These are phyloP conservation scores for Acipenser ruthenus DNA, from an alignment of 2,797 vertebrate genomes.

Conservation along the genomic window DNA sequence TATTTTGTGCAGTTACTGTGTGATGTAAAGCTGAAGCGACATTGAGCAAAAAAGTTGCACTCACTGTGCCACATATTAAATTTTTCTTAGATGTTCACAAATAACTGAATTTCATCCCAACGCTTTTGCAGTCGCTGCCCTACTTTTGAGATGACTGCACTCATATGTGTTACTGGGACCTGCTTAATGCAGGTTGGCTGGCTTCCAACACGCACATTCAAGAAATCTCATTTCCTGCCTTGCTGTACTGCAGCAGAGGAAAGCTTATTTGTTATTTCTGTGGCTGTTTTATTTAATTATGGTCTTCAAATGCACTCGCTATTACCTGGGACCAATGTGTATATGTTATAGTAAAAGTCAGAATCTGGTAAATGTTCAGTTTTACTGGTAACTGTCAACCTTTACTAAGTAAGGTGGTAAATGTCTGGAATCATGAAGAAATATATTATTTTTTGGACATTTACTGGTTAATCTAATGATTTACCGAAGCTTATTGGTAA, in stretches of 20 bases:
- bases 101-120: background rate
- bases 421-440: no score
- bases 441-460: no score
- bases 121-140: background rate
- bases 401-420: no score
- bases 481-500: no score
- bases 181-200: background rate
- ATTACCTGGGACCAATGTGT: no score
- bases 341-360: no score
- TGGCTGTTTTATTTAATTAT: background rate
- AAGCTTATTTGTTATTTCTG: background rate
- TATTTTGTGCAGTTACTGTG: constrained; percentile 5
- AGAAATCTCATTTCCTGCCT: constrained; percentile 7
- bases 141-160: background rate
- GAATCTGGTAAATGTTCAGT: no score
- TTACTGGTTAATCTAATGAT: no score
- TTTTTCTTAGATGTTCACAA: background rate
- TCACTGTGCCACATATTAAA: constrained; percentile 1
- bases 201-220: background rate
- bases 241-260: constrained; percentile 30
- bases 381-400: no score
- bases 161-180: constrained; percentile 18
- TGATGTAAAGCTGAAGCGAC: constrained; percentile 3
- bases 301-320: no score
- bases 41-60: background rate